Conservation (phyloP, 2,113 vertebrate genomes). For the Psittacara wagleri region DNA sequence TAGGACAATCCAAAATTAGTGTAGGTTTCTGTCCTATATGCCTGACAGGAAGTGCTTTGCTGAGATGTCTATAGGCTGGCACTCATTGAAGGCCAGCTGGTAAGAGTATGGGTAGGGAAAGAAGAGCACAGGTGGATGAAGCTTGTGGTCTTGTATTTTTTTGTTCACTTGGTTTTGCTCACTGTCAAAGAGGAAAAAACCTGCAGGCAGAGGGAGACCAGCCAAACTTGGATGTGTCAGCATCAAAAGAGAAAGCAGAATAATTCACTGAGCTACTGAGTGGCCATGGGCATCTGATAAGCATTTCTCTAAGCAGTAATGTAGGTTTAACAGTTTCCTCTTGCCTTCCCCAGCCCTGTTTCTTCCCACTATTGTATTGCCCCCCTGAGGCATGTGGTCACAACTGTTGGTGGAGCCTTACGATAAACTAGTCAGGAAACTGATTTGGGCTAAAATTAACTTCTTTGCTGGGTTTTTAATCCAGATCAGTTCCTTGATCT, state of each 20-base stretch:
- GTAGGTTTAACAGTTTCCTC: not conserved
- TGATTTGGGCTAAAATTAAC: slow-evolving; percentile 35
- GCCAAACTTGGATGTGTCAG: not conserved
- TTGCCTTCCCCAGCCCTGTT: not conserved
- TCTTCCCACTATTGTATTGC: not conserved
- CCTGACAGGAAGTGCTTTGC: not conserved
- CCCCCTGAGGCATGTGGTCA: not conserved
- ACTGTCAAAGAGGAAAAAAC: not conserved
- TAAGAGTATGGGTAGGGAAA: not conserved
- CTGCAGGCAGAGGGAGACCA: not conserved
- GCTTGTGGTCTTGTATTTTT: not conserved
- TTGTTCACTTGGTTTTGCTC: not conserved
- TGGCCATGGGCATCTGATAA: not conserved
- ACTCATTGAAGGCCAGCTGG: not conserved
- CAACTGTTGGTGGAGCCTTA: not conserved
- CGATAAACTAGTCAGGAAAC: not conserved
- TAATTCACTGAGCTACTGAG: not conserved
- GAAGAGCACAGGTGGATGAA: not conserved
- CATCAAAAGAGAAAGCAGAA: not conserved
- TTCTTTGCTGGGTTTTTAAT: slow-evolving; percentile 28
- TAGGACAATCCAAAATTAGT: not conserved
- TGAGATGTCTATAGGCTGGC: not conserved
- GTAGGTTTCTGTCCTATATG: not conserved
- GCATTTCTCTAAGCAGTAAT: not conserved
- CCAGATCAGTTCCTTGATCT: slow-evolving; percentile 44